Evolutionary conservation across 2,888 invertebrate species (phyloP).

Genomic region (Eremobia ochroleuca): DNA sequence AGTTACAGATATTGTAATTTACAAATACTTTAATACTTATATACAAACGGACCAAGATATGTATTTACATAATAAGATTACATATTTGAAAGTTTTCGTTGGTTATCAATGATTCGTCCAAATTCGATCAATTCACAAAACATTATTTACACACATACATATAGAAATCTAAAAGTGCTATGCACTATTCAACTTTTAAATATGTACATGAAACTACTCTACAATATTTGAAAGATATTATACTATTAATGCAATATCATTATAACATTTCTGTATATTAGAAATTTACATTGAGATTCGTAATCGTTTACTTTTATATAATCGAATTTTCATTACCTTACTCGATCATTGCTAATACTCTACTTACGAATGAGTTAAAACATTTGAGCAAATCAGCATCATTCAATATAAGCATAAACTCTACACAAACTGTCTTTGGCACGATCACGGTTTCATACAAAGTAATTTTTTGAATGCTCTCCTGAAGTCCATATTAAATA

Average conservation of each 20-base stretch:
- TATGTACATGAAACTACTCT: constrained; percentile 70
- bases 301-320: constrained; percentile 49
- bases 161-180: constrained; percentile 78
- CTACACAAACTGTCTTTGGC: constrained; percentile 78
- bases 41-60: constrained; percentile 83
- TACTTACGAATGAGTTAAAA: constrained; percentile 75
- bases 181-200: constrained; percentile 79
- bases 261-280: constrained; percentile 48
- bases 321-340: constrained; percentile 40
- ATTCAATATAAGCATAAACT: constrained; percentile 73
- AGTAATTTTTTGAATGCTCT: constrained; percentile 96
- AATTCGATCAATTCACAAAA: constrained; percentile 75
- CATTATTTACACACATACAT: constrained; percentile 75
- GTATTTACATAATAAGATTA: constrained; percentile 78
- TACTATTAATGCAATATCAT: constrained; percentile 50
- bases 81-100: constrained; percentile 76
- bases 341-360: constrained; percentile 51
- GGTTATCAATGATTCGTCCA: constrained; percentile 75
- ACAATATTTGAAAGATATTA: constrained; percentile 58
- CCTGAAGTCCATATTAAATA: constrained; percentile 98
- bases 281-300: constrained; percentile 60
- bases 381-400: constrained; percentile 87
- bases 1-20: constrained; percentile 66
- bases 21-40: constrained; percentile 73
- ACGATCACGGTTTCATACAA: constrained; percentile 84